Conservation (phyloP, 1,140 invertebrate species). For the Cotesia glomerata region DNA sequence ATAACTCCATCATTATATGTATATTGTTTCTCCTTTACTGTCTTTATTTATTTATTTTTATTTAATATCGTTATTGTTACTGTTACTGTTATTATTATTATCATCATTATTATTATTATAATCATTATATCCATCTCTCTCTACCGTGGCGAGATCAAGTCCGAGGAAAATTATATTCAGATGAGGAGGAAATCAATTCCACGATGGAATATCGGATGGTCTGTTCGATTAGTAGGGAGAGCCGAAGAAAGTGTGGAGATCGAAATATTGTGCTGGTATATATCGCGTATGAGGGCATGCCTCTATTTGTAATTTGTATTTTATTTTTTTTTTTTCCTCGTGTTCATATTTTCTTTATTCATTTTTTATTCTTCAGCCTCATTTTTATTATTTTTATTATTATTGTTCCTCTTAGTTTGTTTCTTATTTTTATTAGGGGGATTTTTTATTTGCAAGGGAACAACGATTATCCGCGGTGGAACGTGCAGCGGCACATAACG, state of each 20-base stretch:
- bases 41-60: neutral
- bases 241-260: constrained; percentile 24
- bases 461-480: constrained; percentile 9
- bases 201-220: constrained; percentile 48
- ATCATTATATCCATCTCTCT: neutral
- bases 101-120: neutral
- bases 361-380: neutral
- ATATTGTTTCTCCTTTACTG: neutral
- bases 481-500: constrained; percentile 15
- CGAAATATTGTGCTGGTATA: neutral
- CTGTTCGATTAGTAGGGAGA: constrained; percentile 31
- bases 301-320: constrained; percentile 23
- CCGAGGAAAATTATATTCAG: constrained; percentile 59
- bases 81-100: neutral
- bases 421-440: constrained; percentile 7
- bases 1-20: constrained; percentile 56
- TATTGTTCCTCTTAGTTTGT: neutral
- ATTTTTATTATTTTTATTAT: neutral
- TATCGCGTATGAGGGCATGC: constrained; percentile 20
- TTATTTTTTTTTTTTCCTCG: neutral
- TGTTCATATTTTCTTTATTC: neutral
- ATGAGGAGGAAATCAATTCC: constrained; percentile 61
- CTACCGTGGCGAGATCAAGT: constrained; percentile 34
- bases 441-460: neutral
- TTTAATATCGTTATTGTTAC: neutral